These are phyloP conservation scores for Byasa hedistus DNA, from an alignment of 2,888 invertebrate genomes.

Conservation along the genomic window DNA sequence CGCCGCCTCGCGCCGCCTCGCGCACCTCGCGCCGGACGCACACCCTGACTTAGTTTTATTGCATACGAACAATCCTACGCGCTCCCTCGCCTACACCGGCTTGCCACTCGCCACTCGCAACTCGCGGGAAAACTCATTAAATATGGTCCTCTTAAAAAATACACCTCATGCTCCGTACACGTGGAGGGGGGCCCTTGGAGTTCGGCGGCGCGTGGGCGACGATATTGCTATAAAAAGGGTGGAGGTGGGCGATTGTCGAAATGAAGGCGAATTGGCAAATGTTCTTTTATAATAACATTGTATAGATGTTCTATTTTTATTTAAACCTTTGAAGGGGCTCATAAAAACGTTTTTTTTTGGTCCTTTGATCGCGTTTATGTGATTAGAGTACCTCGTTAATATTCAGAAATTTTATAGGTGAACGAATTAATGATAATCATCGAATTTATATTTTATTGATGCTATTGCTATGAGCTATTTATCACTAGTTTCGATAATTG, in stretches of 20 bases:
- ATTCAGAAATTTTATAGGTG: no score
- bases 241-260: constrained; percentile 27
- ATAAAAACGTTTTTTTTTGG: no score
- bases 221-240: constrained; percentile 18
- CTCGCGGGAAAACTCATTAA: constrained; percentile 21
- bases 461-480: no score
- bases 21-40: no score
- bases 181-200: constrained; percentile 21
- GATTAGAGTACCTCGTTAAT: no score
- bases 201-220: constrained; percentile 22
- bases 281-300: constrained; percentile 19
- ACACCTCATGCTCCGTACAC: constrained; percentile 5
- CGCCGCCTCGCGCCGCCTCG: constrained; percentile 29
- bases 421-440: no score
- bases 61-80: constrained; percentile 24
- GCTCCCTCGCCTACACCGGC: constrained; percentile 24
- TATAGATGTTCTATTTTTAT: constrained; percentile 25
- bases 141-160: constrained; percentile 17
- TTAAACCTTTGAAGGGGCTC: constrained; percentile 10
- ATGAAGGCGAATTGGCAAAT: constrained; percentile 25
- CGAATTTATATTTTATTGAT: no score
- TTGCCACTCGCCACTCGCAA: constrained; percentile 10
- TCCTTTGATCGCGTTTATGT: no score
- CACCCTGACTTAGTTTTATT: constrained; percentile 23
- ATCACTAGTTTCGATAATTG: no score